Percentiles rank a stretch among this genome's conserved stretches.
These are phyloP conservation scores for Eublepharis macularius DNA, from an alignment of 2,113 vertebrate species.

Conservation along the genomic window DNA sequence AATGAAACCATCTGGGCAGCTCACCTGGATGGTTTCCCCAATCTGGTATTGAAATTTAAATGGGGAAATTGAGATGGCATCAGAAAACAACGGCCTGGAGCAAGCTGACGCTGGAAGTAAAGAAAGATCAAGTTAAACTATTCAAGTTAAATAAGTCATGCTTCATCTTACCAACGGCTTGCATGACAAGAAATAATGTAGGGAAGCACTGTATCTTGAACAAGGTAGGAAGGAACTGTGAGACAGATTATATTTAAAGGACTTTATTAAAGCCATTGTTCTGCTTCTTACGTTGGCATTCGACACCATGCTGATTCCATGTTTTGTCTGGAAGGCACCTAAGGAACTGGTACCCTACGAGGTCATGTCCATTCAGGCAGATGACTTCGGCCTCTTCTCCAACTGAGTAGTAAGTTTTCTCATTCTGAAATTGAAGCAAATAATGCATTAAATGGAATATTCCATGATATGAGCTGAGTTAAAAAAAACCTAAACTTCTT, in stretches of 20 bases:
- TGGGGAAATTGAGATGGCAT: slow-evolving; percentile 67
- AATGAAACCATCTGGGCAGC: slow-evolving; percentile 61
- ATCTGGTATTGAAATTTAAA: slow-evolving; percentile 68
- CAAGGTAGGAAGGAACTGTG: neutral
- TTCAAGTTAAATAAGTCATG: neutral
- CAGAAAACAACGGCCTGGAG: slow-evolving; percentile 69
- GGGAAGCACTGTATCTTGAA: neutral
- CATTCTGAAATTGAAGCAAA: slow-evolving; percentile 71
- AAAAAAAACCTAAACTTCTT: no score
- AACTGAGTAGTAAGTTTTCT: slow-evolving; percentile 76
- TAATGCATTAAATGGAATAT: neutral
- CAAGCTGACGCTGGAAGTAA: slow-evolving; percentile 73
- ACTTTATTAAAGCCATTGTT: neutral
- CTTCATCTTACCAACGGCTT: neutral
- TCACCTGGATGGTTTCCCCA: slow-evolving; percentile 71
- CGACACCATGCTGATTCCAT: slow-evolving; percentile 71
- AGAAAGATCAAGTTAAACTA: neutral
- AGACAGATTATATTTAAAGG: neutral
- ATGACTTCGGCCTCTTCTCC: slow-evolving; percentile 83
- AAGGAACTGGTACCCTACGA: slow-evolving; percentile 80
- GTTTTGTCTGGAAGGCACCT: slow-evolving; percentile 80
- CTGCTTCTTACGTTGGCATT: slow-evolving; percentile 77
- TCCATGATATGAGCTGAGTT: neutral
- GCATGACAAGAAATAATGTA: neutral
- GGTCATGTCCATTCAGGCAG: slow-evolving; percentile 79